These are phyloP conservation scores for Dioctria rufipes DNA, from an alignment of 2,888 invertebrate genomes.

Conservation along the genomic window DNA sequence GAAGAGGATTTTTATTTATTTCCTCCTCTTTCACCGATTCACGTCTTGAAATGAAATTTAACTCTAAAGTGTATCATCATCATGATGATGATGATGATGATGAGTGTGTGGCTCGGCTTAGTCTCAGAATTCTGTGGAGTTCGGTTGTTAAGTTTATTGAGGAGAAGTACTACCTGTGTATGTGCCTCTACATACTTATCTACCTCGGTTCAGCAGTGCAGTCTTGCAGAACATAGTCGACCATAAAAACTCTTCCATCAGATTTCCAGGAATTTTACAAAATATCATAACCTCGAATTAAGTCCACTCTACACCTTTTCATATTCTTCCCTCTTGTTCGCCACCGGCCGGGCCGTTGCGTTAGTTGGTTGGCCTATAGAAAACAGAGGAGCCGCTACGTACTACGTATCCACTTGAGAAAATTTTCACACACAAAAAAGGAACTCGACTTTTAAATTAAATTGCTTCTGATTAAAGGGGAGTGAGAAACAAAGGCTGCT, in stretches of 20 bases:
- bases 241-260: not conserved
- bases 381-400: too few species aligned
- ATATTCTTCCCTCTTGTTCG: not conserved
- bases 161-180: too few species aligned
- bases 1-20: too few species aligned
- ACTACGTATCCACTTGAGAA: slow-evolving; percentile 6
- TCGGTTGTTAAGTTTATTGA: too few species aligned
- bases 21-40: too few species aligned
- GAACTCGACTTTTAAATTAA: not conserved
- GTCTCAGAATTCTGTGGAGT: too few species aligned
- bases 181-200: too few species aligned
- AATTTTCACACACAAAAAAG: slow-evolving; percentile 4
- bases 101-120: too few species aligned
- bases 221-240: not conserved
- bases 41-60: not conserved
- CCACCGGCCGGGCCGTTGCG: too few species aligned
- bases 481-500: not conserved
- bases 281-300: slow-evolving; percentile 19
- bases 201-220: not conserved
- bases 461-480: slow-evolving; percentile 32
- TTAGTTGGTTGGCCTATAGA: not conserved
- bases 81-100: too few species aligned
- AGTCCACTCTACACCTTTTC: slow-evolving; percentile 10
- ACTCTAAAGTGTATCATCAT: not conserved
- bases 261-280: not conserved